These are phyloP conservation scores for Agrilus planipennis DNA, from an alignment of 1,140 invertebrate genomes.

Conservation along the genomic window DNA sequence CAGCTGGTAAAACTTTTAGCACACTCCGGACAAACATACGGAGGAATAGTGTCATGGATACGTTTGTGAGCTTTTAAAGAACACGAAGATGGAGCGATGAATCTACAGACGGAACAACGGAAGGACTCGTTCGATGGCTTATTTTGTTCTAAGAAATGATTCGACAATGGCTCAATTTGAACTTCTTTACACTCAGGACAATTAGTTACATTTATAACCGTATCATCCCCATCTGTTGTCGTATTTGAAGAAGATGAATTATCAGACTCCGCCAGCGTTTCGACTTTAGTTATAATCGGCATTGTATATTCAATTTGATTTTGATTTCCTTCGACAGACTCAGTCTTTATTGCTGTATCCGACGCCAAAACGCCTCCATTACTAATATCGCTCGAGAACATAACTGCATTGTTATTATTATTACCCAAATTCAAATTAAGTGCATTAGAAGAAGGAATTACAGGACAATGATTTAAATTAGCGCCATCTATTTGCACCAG, in stretches of 20 bases:
- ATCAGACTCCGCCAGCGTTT: slow-evolving; percentile 15
- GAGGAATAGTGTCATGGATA: slow-evolving; percentile 34
- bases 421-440: no score
- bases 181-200: slow-evolving; percentile 21
- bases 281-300: slow-evolving; percentile 24
- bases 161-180: slow-evolving; percentile 6
- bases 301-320: slow-evolving; percentile 7
- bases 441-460: not conserved
- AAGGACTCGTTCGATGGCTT: slow-evolving; percentile 16
- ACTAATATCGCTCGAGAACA: no score
- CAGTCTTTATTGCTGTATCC: no score
- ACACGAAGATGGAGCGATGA: slow-evolving; percentile 36
- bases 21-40: slow-evolving; percentile 41
- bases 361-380: no score
- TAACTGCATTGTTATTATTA: no score
- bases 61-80: slow-evolving; percentile 36
- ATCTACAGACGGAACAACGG: slow-evolving; percentile 32
- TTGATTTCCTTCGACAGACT: not conserved
- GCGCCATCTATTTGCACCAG: no score
- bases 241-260: not conserved
- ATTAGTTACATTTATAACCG: slow-evolving; percentile 1
- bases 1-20: slow-evolving; percentile 31
- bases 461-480: slow-evolving; percentile 7
- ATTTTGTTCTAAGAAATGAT: slow-evolving; percentile 20
- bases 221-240: not conserved